Evolutionary conservation across 2,888 invertebrate species (phyloP), one percentile per base, ranked within the genome.

Genomic region (Drosophila crucigera): DNA sequence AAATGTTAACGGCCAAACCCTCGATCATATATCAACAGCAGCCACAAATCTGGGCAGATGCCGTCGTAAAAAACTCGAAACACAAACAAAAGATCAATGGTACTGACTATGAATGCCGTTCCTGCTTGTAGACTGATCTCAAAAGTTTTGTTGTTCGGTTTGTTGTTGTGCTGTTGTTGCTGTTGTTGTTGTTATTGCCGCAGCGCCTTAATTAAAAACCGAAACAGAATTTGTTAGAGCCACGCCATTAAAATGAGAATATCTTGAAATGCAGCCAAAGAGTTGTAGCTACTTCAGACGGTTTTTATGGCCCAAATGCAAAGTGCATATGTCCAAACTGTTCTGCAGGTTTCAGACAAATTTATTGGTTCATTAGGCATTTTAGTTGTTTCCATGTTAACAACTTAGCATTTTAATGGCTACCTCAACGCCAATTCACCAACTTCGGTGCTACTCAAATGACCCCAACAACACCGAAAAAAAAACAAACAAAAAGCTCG

Each of bases 281-380:
- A 83, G 83, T 84, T 87, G 88, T 66, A 68, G 84, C 84, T 79
- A 82, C 84, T 83, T 77, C 76, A 73, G 69, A 68, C 41, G 68
- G 72, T 84, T 87, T 83, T 83, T 83, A 83, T 83, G 85, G 68
- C 53, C 71, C 73, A 76, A 49, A 58, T 62, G 35, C 55, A 33
- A 55, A 55, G 47, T 63, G 76, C 50, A 76, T 84, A 61, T 81
- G 78, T 75, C 64, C 76, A 35, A 72, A 54, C 71, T 76, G 59
- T 64, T 87, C 65, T 28, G 56, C 54, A 49, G 63, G 52, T 31
- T 55, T 73, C 61, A 69, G 68, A 71, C 56, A 75, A 76, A 85
- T 85, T 85, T 85, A 85, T 85, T 89, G 82, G 82, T 89, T 85
- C 87, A 85, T 89, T 89, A 85, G 89, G 75, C 77, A 82, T 83